Evolutionary conservation across 2,113 vertebrate species (phyloP).

Genomic region (Ibidorhyncha struthersii): DNA sequence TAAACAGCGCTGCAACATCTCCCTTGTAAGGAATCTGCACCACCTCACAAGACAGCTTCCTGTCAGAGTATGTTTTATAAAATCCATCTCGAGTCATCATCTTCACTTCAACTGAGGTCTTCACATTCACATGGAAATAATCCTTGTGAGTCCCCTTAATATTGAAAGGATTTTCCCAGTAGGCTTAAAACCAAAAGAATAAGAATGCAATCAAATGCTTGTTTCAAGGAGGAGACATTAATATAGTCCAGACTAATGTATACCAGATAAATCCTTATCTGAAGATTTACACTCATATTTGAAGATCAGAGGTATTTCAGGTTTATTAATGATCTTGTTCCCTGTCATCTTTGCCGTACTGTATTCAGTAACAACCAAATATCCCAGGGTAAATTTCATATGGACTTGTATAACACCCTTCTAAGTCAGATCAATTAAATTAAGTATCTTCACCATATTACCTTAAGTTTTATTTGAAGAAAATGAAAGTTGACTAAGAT

Average conservation of each 20-base stretch:
- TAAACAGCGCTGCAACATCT: conserved; percentile 77
- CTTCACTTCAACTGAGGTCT: conserved; percentile 33
- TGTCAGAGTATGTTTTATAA: conserved; percentile 50
- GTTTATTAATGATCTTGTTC: background rate
- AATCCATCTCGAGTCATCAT: conserved; percentile 31
- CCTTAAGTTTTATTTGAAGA: background rate
- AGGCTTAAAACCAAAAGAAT: conserved; percentile 64
- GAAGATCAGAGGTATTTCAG: background rate
- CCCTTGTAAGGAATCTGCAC: conserved; percentile 82
- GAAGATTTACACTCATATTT: background rate
- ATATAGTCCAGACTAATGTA: background rate
- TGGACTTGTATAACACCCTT: background rate
- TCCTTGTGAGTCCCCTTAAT: conserved; percentile 64
- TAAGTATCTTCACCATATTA: background rate
- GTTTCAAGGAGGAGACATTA: background rate
- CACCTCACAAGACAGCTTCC: conserved; percentile 56
- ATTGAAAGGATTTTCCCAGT: conserved; percentile 83
- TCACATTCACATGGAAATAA: conserved; percentile 23
- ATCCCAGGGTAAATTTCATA: background rate
- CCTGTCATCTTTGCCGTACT: background rate
- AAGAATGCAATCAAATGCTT: background rate
- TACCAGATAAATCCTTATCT: background rate
- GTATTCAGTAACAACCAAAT: background rate
- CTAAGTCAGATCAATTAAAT: background rate
- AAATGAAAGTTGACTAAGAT: background rate